Evolutionary conservation across 2,113 vertebrate species (phyloP).

Genomic region (Eptesicus fuscus): DNA sequence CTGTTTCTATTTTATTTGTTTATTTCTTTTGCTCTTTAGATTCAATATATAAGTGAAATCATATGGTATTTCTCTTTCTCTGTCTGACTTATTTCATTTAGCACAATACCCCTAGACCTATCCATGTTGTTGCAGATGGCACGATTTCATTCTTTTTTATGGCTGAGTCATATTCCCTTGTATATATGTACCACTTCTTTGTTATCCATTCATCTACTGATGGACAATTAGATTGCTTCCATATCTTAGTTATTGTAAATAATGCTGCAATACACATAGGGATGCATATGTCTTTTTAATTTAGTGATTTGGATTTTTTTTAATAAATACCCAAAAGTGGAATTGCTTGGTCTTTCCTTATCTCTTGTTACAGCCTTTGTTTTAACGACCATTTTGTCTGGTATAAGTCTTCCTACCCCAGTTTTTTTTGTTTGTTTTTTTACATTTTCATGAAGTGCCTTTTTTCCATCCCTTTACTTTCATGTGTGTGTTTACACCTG

Average conservation of each 20-base stretch:
- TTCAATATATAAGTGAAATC: not conserved
- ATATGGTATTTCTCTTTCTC: not conserved
- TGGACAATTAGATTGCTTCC: not conserved
- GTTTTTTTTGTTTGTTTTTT: not conserved
- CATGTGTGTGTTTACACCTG: not conserved
- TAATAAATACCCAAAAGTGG: not conserved
- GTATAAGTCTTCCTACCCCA: not conserved
- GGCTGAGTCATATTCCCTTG: not conserved
- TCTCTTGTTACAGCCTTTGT: not conserved
- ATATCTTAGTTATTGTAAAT: not conserved
- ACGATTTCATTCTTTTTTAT: not conserved
- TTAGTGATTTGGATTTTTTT: not conserved
- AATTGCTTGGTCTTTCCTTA: not conserved
- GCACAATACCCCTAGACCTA: not conserved
- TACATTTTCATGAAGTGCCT: not conserved
- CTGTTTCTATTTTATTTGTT: not conserved
- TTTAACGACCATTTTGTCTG: not conserved
- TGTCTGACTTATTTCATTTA: not conserved
- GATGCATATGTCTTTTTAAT: not conserved
- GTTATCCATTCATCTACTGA: not conserved
- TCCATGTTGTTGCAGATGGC: not conserved
- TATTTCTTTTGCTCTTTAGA: not conserved
- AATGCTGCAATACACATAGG: not conserved
- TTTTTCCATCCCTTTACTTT: not conserved
- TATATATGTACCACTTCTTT: not conserved